Evolutionary conservation across 2,888 invertebrate genomes (phyloP).

Genomic region (Ashinkailepas kermadecensis): DNA sequence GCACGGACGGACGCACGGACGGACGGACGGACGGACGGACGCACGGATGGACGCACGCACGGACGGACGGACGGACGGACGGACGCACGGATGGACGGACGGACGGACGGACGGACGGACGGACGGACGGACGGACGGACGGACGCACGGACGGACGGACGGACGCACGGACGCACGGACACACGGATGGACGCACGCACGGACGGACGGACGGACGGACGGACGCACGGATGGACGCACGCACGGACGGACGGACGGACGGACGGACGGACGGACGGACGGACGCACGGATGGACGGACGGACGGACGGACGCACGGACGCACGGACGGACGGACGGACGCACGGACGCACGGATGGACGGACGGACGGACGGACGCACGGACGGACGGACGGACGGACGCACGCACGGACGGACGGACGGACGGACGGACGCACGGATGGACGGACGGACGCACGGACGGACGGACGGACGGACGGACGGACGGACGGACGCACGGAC

Average conservation of each 20-base stretch:
- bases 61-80: not conserved
- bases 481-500: not conserved
- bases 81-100: not conserved
- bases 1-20: too few species aligned
- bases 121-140: too few species aligned
- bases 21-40: not conserved
- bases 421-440: not conserved
- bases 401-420: not conserved
- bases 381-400: not conserved
- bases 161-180: too few species aligned
- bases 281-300: too few species aligned
- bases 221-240: not conserved
- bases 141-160: too few species aligned
- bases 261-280: not conserved
- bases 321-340: not conserved
- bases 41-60: not conserved
- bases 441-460: not conserved
- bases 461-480: not conserved
- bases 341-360: not conserved
- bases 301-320: not conserved
- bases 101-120: too few species aligned
- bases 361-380: too few species aligned
- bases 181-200: too few species aligned
- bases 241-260: not conserved
- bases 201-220: not conserved